Conservation (phyloP, 2,113 vertebrate genomes). For the Boleophthalmus pectinirostris region DNA sequence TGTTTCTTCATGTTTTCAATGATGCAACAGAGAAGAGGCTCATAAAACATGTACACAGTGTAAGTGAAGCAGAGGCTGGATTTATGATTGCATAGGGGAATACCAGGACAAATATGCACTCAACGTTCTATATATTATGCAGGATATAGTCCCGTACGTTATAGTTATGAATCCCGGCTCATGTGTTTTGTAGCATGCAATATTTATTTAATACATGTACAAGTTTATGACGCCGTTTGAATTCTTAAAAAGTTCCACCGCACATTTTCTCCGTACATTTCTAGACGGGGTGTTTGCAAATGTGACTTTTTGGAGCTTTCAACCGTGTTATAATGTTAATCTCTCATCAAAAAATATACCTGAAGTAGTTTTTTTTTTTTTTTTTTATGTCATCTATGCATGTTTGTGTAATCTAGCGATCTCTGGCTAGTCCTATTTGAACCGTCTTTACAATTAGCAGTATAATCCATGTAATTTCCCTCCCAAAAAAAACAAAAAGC, state of each 20-base stretch:
- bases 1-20: slow-evolving; percentile 8
- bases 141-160: neutral
- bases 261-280: neutral
- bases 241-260: neutral
- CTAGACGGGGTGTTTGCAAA: too few relatives aligned
- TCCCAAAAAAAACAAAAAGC: too few relatives aligned
- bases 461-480: too few relatives aligned
- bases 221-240: neutral
- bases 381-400: too few relatives aligned
- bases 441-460: too few relatives aligned
- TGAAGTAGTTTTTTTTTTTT: too few relatives aligned
- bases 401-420: too few relatives aligned
- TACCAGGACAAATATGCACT: neutral
- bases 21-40: neutral
- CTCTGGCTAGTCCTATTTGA: too few relatives aligned
- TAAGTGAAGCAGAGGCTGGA: neutral
- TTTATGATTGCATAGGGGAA: neutral
- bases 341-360: too few relatives aligned
- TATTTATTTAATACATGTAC: neutral
- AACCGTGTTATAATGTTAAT: too few relatives aligned
- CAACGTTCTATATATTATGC: neutral
- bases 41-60: neutral
- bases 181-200: neutral
- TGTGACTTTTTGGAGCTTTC: too few relatives aligned
- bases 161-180: neutral